phyloP scores from a whole-genome alignment of 2,113 vertebrate genomes.

The Paradisaea rubra region DNA sequence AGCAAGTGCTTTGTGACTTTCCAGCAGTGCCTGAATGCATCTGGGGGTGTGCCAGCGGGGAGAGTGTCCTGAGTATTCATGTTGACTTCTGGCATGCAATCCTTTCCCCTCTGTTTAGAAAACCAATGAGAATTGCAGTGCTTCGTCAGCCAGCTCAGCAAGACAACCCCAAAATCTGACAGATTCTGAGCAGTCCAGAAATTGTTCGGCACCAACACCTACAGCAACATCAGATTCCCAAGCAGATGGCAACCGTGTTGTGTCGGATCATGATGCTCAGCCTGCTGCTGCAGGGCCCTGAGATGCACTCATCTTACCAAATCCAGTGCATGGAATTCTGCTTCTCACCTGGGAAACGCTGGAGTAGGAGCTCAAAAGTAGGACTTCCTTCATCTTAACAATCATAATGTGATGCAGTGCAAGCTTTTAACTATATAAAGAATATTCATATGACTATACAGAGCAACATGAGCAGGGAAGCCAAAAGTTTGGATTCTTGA shows the following conservation, averaged over 20 bases:
- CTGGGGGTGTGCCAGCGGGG: not conserved
- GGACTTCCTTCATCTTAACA: constrained; percentile 46
- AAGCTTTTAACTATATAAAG: constrained; percentile 62
- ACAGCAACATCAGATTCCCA: constrained; percentile 30
- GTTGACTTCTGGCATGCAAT: not conserved
- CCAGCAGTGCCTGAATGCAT: not conserved
- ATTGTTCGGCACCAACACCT: constrained; percentile 40
- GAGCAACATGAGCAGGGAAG: constrained; percentile 31
- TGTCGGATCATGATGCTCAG: not conserved
- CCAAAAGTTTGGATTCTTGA: not conserved
- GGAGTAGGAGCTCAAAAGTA: constrained; percentile 44
- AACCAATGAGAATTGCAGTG: constrained; percentile 59
- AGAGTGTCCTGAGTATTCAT: accelerated
- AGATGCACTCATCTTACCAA: not conserved
- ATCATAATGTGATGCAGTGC: constrained; percentile 40
- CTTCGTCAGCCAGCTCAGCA: constrained; percentile 31
- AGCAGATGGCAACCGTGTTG: not conserved
- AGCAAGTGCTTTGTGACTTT: constrained; percentile 1
- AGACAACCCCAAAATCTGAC: not conserved
- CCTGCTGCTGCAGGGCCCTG: constrained; percentile 38
- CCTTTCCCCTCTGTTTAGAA: constrained; percentile 47
- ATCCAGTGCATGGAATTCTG: constrained; percentile 63
- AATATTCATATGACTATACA: constrained; percentile 46
- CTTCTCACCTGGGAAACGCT: constrained; percentile 44
- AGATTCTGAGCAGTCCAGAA: constrained; percentile 26